phyloP scores from a whole-genome alignment of 2,888 invertebrate genomes.

The Amphiduros pacificus region DNA sequence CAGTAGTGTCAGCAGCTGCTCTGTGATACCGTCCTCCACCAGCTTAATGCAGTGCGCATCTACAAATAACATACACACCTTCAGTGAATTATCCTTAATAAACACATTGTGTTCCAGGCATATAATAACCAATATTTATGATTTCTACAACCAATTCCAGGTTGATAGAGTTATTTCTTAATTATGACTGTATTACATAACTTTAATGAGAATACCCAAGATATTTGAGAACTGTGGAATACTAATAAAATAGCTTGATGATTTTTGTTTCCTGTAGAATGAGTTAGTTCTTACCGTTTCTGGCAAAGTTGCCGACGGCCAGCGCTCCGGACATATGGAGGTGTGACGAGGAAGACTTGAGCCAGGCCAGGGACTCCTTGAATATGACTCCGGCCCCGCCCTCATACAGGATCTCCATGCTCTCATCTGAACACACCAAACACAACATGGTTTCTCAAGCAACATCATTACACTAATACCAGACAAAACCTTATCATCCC shows the following conservation, averaged over 20 bases:
- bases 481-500: no score
- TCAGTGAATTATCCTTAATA: no score
- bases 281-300: conserved; percentile 66
- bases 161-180: no score
- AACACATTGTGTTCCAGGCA: no score
- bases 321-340: conserved; percentile 80
- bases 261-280: not conserved
- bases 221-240: no score
- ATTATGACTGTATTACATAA: not conserved
- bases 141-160: no score
- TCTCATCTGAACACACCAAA: conserved; percentile 80
- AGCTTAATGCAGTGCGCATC: conserved; percentile 83
- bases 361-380: conserved; percentile 75
- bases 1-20: conserved; percentile 65
- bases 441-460: no score
- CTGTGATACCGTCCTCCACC: conserved; percentile 77
- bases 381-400: conserved; percentile 75
- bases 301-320: conserved; percentile 86
- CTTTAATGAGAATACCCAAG: no score
- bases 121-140: no score
- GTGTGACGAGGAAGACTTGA: conserved; percentile 69
- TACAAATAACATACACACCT: no score
- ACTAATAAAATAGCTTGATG: not conserved
- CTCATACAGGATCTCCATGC: conserved; percentile 82
- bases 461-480: no score